Evolutionary conservation across 64 coral and sea anemone species (phyloP).

Genomic region (Montipora foliosa): DNA sequence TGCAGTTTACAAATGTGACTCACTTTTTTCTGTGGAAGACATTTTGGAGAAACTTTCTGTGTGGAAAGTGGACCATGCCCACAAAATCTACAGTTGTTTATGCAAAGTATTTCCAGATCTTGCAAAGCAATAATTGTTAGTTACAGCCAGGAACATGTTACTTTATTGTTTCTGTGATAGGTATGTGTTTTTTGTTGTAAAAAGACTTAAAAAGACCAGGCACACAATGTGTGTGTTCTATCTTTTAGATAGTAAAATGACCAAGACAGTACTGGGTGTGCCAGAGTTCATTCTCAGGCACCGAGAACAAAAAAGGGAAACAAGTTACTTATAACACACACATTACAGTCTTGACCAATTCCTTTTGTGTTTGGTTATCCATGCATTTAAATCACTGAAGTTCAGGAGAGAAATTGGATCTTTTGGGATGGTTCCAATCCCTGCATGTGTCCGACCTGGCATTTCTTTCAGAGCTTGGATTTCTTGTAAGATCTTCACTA

Average conservation of each 20-base stretch:
- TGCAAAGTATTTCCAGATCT: conserved; percentile 33
- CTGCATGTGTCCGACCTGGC: conserved; percentile 25
- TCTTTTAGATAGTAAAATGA: background rate
- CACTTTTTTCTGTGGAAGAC: conserved; percentile 51
- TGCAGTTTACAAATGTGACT: conserved; percentile 6
- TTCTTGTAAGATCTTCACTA: conserved; percentile 36
- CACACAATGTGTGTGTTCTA: background rate
- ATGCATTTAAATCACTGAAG: conserved; percentile 32
- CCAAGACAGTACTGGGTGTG: background rate
- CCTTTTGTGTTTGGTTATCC: conserved; percentile 32
- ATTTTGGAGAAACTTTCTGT: conserved; percentile 44
- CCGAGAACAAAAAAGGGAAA: background rate
- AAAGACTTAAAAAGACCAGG: background rate
- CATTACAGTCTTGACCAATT: background rate
- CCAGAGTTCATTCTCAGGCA: background rate
- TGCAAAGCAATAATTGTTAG: background rate
- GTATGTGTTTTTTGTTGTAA: background rate
- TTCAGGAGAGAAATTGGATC: conserved; percentile 46
- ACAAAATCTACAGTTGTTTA: conserved; percentile 25
- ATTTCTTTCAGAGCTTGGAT: conserved; percentile 10
- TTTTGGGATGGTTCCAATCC: conserved; percentile 48
- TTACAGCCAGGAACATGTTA: background rate
- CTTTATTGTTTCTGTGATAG: background rate
- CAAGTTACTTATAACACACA: background rate
- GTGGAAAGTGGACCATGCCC: conserved; percentile 39